These are phyloP conservation scores for Leptinotarsa rubiginosa DNA, from an alignment of 2,888 invertebrate genomes.

Conservation along the genomic window DNA sequence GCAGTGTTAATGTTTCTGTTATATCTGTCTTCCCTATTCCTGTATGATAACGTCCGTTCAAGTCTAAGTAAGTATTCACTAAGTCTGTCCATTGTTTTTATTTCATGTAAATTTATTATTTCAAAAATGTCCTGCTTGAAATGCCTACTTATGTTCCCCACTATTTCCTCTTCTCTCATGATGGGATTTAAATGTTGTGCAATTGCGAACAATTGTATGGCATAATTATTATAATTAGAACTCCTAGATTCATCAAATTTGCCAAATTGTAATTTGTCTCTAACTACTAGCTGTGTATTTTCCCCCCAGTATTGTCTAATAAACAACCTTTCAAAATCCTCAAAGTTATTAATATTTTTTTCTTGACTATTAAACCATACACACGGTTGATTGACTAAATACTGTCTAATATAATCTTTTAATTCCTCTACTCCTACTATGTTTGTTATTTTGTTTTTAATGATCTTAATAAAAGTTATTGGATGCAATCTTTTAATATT, in stretches of 20 bases:
- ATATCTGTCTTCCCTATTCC: not conserved
- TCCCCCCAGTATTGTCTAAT: too few species aligned
- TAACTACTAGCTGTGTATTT: too few species aligned
- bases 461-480: not conserved
- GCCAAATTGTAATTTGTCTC: too few species aligned
- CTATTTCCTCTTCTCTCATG: too few species aligned
- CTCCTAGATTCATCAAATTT: too few species aligned
- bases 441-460: not conserved
- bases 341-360: not conserved
- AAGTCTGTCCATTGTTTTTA: not conserved
- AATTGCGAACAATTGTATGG: too few species aligned
- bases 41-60: constrained; percentile 1
- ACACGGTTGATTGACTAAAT: not conserved
- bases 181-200: too few species aligned
- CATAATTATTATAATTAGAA: too few species aligned
- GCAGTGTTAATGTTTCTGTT: not conserved
- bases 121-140: not conserved
- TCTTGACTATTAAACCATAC: not conserved
- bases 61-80: constrained; percentile 3
- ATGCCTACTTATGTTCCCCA: too few species aligned
- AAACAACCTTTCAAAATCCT: not conserved
- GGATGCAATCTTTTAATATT: not conserved
- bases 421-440: not conserved
- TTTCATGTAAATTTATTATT: not conserved
- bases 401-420: not conserved